phyloP scores from a whole-genome alignment of 2,797 vertebrate genomes.

The Tenualosa ilisha region DNA sequence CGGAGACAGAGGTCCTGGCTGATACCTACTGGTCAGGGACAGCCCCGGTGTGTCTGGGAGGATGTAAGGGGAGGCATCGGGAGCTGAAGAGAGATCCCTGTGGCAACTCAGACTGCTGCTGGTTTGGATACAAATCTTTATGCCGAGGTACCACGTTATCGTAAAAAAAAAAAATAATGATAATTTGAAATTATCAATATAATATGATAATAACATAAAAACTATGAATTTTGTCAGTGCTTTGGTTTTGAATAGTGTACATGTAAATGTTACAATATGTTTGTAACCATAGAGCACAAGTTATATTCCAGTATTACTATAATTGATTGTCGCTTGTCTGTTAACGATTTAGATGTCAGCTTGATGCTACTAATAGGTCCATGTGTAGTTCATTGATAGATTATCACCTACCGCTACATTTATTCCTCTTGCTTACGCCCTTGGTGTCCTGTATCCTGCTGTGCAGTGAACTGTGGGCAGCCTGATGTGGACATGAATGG shows the following conservation, averaged over 20 bases:
- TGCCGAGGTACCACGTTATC: constrained; percentile 73
- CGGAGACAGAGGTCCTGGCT: constrained; percentile 50
- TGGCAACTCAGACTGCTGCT: constrained; percentile 83
- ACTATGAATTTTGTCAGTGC: not conserved
- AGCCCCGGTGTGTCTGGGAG: constrained; percentile 78
- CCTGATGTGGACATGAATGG: constrained; percentile 80
- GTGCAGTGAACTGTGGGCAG: constrained; percentile 80
- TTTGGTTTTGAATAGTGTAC: not conserved
- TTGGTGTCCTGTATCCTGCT: not conserved
- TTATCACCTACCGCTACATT: not conserved
- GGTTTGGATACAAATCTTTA: constrained; percentile 83
- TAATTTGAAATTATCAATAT: too few relatives aligned
- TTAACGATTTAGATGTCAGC: not conserved
- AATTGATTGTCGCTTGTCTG: too few relatives aligned
- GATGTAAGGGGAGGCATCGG: constrained; percentile 75
- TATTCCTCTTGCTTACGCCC: not conserved
- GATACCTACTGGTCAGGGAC: constrained; percentile 83
- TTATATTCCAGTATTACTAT: not conserved
- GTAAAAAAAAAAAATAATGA: not conserved
- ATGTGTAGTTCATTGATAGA: not conserved
- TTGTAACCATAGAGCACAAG: not conserved
- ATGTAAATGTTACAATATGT: too few relatives aligned
- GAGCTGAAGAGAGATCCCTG: constrained; percentile 82
- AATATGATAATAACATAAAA: not conserved
- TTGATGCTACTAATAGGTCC: not conserved